A percentile compares a stretch with the other conserved stretches of the same genome.
phyloP scores from a whole-genome alignment of 2,797 vertebrate species.

The Spondyliosoma cantharus region DNA sequence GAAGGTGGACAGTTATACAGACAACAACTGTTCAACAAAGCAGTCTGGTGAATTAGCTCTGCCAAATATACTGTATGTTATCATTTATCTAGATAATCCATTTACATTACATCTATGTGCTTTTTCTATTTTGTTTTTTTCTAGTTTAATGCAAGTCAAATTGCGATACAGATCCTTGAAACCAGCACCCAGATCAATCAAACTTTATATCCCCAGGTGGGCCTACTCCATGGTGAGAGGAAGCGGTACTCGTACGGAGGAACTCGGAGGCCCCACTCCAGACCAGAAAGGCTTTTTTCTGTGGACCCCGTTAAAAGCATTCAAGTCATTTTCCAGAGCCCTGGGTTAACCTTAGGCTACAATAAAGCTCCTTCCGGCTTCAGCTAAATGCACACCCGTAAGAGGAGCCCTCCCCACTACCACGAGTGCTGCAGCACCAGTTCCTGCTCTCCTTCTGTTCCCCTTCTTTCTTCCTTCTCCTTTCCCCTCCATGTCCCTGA shows the following conservation, averaged over 20 bases:
- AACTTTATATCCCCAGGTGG: conserved; percentile 52
- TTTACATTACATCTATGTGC: background rate
- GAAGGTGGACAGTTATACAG: no score
- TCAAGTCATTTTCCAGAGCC: conserved; percentile 33
- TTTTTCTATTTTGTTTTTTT: background rate
- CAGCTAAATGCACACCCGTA: conserved; percentile 63
- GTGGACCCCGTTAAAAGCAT: conserved; percentile 53
- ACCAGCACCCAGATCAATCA: background rate
- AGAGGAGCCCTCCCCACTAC: conserved; percentile 55
- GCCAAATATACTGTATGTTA: no score
- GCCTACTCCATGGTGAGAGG: conserved; percentile 38
- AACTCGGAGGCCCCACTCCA: conserved; percentile 62
- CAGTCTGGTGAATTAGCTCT: no score
- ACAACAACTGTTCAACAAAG: no score
- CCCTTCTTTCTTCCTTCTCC: conserved; percentile 18
- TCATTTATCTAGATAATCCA: background rate
- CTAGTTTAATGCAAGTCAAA: background rate
- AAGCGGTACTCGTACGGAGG: background rate
- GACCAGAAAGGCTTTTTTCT: conserved; percentile 44
- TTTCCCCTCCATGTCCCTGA: conserved; percentile 26
- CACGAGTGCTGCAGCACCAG: conserved; percentile 28
- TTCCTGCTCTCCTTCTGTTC: conserved; percentile 45
- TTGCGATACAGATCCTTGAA: background rate
- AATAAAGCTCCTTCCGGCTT: conserved; percentile 70
- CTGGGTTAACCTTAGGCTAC: conserved; percentile 44